Conservation (phyloP, 2,797 vertebrate genomes). For the Staurois parvus region DNA sequence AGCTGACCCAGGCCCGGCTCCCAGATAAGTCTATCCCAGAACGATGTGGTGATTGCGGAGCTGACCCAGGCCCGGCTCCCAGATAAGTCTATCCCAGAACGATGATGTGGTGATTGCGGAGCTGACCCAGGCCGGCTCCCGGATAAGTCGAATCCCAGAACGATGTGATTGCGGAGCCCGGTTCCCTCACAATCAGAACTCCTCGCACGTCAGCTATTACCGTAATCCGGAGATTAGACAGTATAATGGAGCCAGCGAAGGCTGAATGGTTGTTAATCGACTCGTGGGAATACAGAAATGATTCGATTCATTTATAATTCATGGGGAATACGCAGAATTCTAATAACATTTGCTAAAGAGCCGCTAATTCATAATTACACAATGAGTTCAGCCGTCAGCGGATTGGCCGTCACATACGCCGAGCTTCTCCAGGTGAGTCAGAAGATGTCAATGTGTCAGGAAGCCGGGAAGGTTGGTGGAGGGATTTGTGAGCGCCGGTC, state of each 20-base stretch:
- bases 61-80: too few relatives aligned
- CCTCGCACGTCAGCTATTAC: slow-evolving; percentile 56
- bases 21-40: too few relatives aligned
- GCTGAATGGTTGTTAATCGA: slow-evolving; percentile 62
- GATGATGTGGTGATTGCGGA: too few relatives aligned
- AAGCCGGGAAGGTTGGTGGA: not conserved
- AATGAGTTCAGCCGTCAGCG: slow-evolving; percentile 42
- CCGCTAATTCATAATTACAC: slow-evolving; percentile 61
- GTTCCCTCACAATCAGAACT: slow-evolving; percentile 49
- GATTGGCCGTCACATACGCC: not conserved
- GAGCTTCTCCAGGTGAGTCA: not conserved
- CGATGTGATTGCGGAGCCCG: slow-evolving; percentile 27
- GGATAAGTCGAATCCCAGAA: too few relatives aligned
- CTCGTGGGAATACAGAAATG: slow-evolving; percentile 59
- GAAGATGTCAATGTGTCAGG: not conserved
- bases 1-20: too few relatives aligned
- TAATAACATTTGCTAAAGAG: slow-evolving; percentile 62
- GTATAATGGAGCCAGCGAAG: slow-evolving; percentile 59
- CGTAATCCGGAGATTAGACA: slow-evolving; percentile 61
- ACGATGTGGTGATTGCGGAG: too few relatives aligned
- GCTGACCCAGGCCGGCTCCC: too few relatives aligned
- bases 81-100: too few relatives aligned
- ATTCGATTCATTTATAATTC: slow-evolving; percentile 63
- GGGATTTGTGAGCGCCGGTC: not conserved
- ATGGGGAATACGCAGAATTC: slow-evolving; percentile 60